Evolutionary conservation across 2,113 vertebrate species (phyloP).

Genomic region (Pelecanoides urinatrix): DNA sequence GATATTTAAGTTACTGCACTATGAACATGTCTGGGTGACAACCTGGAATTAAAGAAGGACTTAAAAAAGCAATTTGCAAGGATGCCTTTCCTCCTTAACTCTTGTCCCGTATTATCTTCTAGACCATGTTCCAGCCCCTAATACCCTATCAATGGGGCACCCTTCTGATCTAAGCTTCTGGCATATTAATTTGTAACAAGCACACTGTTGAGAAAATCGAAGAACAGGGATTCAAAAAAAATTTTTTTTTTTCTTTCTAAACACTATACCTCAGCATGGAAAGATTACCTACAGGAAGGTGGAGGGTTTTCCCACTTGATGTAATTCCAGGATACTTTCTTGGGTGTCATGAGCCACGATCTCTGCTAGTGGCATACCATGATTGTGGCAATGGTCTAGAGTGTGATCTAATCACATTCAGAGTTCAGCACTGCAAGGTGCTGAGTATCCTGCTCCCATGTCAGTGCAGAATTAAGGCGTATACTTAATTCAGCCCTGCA

Average conservation of each 20-base stretch:
- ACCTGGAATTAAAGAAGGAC: background rate
- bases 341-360: background rate
- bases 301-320: background rate
- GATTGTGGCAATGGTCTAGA: background rate
- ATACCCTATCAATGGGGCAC: background rate
- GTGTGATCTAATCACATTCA: accelerated
- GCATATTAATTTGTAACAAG: background rate
- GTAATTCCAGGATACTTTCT: background rate
- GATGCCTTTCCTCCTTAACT: background rate
- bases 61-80: background rate
- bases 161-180: background rate
- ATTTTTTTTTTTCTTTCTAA: background rate
- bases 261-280: background rate
- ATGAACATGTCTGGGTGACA: background rate
- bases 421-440: background rate
- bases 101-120: background rate
- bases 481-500: background rate
- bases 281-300: background rate
- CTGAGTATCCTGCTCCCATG: background rate
- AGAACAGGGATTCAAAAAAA: background rate
- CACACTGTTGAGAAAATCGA: background rate
- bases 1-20: background rate
- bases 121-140: background rate
- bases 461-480: background rate
- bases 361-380: background rate